phyloP scores from a whole-genome alignment of 2,797 vertebrate genomes.

The Pangasius mekongensis region DNA sequence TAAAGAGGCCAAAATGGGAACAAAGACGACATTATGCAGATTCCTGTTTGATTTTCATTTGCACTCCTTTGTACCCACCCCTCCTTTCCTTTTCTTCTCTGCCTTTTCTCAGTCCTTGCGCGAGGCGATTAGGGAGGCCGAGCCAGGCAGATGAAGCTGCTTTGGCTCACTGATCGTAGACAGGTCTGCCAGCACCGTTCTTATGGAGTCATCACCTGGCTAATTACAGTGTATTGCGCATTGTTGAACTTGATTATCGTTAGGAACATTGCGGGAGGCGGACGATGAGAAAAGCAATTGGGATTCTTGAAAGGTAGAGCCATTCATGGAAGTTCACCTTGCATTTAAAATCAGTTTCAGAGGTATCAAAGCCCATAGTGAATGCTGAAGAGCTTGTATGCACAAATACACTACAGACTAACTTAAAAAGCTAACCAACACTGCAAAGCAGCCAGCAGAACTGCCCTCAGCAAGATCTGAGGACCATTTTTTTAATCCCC shows the following conservation, averaged over 20 bases:
- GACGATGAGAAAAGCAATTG: slow-evolving; percentile 19
- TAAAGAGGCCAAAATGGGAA: slow-evolving; percentile 74
- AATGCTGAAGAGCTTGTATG: neutral
- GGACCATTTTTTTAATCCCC: slow-evolving; percentile 19
- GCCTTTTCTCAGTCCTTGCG: slow-evolving; percentile 31
- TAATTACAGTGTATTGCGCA: slow-evolving; percentile 39
- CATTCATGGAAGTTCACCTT: slow-evolving; percentile 30
- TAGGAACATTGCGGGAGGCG: slow-evolving; percentile 15
- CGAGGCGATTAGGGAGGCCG: slow-evolving; percentile 47
- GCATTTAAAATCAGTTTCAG: slow-evolving; percentile 9
- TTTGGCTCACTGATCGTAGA: slow-evolving; percentile 40
- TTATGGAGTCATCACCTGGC: slow-evolving; percentile 52
- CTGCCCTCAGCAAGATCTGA: neutral
- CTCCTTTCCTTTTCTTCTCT: slow-evolving; percentile 34
- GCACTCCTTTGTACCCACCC: slow-evolving; percentile 19
- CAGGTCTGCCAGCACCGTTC: slow-evolving; percentile 28
- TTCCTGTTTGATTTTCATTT: slow-evolving; percentile 51
- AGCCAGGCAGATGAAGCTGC: slow-evolving; percentile 46
- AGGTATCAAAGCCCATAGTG: slow-evolving; percentile 14
- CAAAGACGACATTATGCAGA: slow-evolving; percentile 68
- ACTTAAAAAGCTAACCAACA: slow-evolving; percentile 1
- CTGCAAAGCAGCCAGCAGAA: neutral
- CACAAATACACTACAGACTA: neutral
- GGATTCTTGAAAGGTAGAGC: slow-evolving; percentile 10
- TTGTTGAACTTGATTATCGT: slow-evolving; percentile 40